Evolutionary conservation across 2,113 vertebrate species (phyloP), one percentile per base, ranked within the genome.

Genomic region (zebrafish (Danio rerio)): DNA sequence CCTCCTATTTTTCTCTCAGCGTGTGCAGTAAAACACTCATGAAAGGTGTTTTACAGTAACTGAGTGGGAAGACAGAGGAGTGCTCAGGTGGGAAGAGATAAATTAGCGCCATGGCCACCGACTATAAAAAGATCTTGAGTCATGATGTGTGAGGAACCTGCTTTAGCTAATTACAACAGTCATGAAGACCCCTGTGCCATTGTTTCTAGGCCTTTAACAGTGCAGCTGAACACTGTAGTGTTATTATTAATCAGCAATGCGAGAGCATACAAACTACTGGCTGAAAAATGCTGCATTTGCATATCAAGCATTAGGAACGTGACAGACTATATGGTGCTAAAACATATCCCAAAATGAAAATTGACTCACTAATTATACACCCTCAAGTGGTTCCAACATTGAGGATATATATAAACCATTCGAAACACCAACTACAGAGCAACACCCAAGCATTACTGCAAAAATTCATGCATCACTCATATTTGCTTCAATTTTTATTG

Each of bases 111-210:
- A 75, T 75, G 52, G n/a, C 62, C 71, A 71, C 72, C 11, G n/a
- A 63, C 83, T 85, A 83, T 85, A 71, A 84, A 87, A 82, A 85
- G 81, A 85, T 55, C 53, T 77, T 85, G 81, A 78, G 42, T 81
- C 77, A 82, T 63, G 80, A 73, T 80, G 80, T 83, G 66, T 50
- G 74, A 80, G 78, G 56, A 81, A 83, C 81, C 79, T 81, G 73
- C 69, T 85, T 85, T 65, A 84, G 73, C 40, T 87, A 80, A 82
- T 83, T 83, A 81, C 85, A 68, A 78, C 50, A 72, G 52, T 82
- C 84, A 80, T 49, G 47, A 83, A 83, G 40, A 59, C 59, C 52
- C 10, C 15, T 42, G 21, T 55, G 50, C 21, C 66, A 47, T n/a
- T 0, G 9, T 20, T 69, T 69, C n/a, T 9, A 69, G n/a, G n/a